phyloP scores from a whole-genome alignment of 2,113 vertebrate species.

The Bungarus multicinctus region DNA sequence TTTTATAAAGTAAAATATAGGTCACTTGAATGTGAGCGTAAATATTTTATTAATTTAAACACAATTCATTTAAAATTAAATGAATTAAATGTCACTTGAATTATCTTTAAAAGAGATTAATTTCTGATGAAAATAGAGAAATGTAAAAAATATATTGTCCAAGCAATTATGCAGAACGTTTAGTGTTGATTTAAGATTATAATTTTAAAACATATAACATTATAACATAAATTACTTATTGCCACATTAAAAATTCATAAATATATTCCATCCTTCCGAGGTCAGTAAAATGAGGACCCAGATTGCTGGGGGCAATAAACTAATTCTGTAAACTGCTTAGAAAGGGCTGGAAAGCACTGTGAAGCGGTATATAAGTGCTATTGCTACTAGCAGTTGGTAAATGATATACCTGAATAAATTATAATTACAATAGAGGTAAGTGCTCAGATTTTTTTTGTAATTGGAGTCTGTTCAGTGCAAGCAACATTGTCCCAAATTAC shows the following conservation, averaged over 20 bases:
- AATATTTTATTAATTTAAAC: neutral
- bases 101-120: neutral
- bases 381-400: neutral
- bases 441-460: neutral
- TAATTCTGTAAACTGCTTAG: no score
- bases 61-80: neutral
- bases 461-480: neutral
- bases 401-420: neutral
- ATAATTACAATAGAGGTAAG: neutral
- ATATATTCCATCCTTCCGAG: neutral
- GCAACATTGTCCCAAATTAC: neutral
- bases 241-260: neutral
- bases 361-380: no score
- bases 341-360: no score
- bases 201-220: neutral
- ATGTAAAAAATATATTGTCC: neutral
- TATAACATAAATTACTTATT: neutral
- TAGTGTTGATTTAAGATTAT: neutral
- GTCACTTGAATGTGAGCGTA: neutral
- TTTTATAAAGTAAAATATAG: neutral
- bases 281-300: no score
- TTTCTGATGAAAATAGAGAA: neutral
- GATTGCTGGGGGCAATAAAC: no score
- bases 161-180: neutral
- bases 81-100: neutral